These are phyloP conservation scores for Lasioglossum marginatum DNA, from an alignment of 2,888 invertebrate species.

Conservation along the genomic window DNA sequence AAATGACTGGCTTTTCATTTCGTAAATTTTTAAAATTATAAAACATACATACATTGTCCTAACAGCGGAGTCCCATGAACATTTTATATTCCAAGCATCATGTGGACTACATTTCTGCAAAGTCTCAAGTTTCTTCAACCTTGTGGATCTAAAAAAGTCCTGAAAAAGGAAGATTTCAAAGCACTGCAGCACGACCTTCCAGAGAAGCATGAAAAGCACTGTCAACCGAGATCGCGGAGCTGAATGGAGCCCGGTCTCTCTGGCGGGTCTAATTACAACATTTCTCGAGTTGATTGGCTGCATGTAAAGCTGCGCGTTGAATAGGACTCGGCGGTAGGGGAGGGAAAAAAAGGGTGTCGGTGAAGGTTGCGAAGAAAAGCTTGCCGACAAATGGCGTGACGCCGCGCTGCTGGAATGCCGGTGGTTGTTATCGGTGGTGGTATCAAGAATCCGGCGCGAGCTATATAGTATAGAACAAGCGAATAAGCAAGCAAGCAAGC, in stretches of 20 bases:
- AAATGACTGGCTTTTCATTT: background rate
- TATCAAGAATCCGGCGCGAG: constrained; percentile 58
- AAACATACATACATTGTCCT: no score
- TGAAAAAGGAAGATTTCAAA: no score
- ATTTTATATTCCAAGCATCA: no score
- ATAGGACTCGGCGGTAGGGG: background rate
- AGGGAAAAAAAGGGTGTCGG: constrained; percentile 4
- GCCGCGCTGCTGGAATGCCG: constrained; percentile 29
- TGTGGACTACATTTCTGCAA: no score
- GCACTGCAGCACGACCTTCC: background rate
- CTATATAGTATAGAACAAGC: background rate
- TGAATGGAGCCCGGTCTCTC: background rate
- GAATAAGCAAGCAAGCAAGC: background rate
- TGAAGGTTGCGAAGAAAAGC: constrained; percentile 21
- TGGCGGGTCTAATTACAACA: constrained; percentile 28
- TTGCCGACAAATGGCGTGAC: constrained; percentile 45
- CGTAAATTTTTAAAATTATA: no score
- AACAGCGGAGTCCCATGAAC: no score
- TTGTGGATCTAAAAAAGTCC: no score
- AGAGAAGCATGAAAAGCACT: background rate
- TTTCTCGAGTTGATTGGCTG: constrained; percentile 10
- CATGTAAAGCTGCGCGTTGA: background rate
- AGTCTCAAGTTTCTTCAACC: no score
- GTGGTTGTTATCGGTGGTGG: constrained; percentile 57
- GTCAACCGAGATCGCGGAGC: background rate